Evolutionary conservation across 2,888 invertebrate species (phyloP).

Genomic region (Drosophila melanocephala): DNA sequence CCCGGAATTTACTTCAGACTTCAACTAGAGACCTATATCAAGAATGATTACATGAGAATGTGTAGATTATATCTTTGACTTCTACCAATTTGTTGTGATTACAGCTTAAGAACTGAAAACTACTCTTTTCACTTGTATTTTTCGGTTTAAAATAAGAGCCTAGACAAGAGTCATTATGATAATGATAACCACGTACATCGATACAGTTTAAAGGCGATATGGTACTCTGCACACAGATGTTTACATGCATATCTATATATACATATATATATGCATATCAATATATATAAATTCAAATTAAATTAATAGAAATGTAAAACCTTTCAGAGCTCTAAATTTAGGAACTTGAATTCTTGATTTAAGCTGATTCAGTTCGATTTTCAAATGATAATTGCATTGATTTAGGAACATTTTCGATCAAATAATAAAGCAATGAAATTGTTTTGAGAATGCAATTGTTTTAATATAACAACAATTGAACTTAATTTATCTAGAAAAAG

Average conservation of each 20-base stretch:
- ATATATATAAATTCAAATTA: not conserved
- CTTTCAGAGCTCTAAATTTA: not conserved
- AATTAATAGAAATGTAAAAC: not conserved
- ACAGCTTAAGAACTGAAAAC: not conserved
- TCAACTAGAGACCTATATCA: not conserved
- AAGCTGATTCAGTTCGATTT: not conserved
- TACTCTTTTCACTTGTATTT: not conserved
- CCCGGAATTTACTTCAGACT: slow-evolving; percentile 2
- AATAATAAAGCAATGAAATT: too few species aligned
- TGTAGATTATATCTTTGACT: not conserved
- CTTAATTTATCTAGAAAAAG: not conserved
- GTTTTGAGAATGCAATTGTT: not conserved
- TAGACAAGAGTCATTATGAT: not conserved
- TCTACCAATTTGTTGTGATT: not conserved
- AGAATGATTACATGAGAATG: not conserved
- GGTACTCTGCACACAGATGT: not conserved
- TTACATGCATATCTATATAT: not conserved
- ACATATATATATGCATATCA: not conserved
- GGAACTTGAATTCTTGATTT: not conserved
- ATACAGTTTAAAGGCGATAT: not conserved
- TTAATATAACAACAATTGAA: not conserved
- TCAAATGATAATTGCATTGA: not conserved
- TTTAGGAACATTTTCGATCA: not conserved
- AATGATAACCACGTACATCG: not conserved
- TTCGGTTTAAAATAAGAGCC: not conserved